phyloP scores from a whole-genome alignment of 2,113 vertebrate genomes.

The Syrmaticus mikado region DNA sequence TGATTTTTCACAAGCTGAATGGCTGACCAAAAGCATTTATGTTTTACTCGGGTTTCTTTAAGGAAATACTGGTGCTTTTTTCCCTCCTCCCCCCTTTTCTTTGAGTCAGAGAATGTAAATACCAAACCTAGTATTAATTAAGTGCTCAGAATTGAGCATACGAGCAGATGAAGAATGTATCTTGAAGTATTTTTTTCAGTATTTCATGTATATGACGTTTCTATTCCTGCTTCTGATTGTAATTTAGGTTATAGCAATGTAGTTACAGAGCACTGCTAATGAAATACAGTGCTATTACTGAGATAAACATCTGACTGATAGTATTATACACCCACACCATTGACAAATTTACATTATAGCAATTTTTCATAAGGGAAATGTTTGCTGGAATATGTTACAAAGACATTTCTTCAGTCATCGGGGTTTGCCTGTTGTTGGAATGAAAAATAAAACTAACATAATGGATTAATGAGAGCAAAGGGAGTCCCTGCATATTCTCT shows the following conservation, averaged over 20 bases:
- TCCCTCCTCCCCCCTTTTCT: not conserved
- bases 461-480: not conserved
- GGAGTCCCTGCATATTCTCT: not conserved
- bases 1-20: constrained; percentile 53
- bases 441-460: not conserved
- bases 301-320: not conserved
- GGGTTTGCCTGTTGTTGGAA: not conserved
- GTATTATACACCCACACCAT: not conserved
- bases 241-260: not conserved
- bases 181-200: not conserved
- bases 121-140: not conserved
- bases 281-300: not conserved
- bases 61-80: not conserved
- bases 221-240: not conserved
- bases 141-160: not conserved
- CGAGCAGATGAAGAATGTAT: not conserved
- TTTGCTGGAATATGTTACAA: not conserved
- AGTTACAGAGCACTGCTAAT: not conserved
- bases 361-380: not conserved
- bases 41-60: not conserved
- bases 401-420: not conserved
- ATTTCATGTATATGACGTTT: not conserved
- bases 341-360: not conserved
- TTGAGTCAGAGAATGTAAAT: not conserved
- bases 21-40: constrained; percentile 1